These are phyloP conservation scores for Malacoctenus gilli DNA, from an alignment of 2,797 vertebrate species.

Conservation along the genomic window DNA sequence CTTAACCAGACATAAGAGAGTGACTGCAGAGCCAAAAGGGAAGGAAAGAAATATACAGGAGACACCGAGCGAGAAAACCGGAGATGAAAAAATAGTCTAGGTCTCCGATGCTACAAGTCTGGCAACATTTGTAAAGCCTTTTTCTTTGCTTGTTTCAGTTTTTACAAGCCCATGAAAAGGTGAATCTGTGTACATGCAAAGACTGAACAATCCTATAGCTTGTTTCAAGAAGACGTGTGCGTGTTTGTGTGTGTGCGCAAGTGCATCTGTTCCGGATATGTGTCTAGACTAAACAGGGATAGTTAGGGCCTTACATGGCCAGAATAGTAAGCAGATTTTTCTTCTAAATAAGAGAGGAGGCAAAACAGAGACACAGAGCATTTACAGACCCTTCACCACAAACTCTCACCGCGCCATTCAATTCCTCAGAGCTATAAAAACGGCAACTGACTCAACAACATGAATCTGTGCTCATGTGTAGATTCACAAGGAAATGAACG, in stretches of 20 bases:
- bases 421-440: slow-evolving; percentile 29
- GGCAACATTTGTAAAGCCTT: slow-evolving; percentile 24
- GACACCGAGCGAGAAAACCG: neutral
- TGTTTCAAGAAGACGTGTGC: slow-evolving; percentile 28
- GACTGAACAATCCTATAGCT: slow-evolving; percentile 29
- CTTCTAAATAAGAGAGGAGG: slow-evolving; percentile 46
- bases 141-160: slow-evolving; percentile 13
- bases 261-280: slow-evolving; percentile 58
- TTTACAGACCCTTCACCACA: slow-evolving; percentile 56
- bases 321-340: slow-evolving; percentile 62
- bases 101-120: slow-evolving; percentile 9
- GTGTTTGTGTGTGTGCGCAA: neutral
- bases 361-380: slow-evolving; percentile 43
- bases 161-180: slow-evolving; percentile 8
- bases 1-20: slow-evolving; percentile 22
- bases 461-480: slow-evolving; percentile 18
- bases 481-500: neutral
- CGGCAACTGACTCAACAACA: slow-evolving; percentile 18
- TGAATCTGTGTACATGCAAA: slow-evolving; percentile 18
- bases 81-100: slow-evolving; percentile 32
- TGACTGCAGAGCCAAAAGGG: neutral
- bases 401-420: slow-evolving; percentile 15
- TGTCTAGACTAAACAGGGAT: slow-evolving; percentile 77
- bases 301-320: slow-evolving; percentile 57
- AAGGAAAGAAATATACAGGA: slow-evolving; percentile 17